Base-by-base conservation (phyloP, 2,113 vertebrate genomes). In the Melanotaenia duboulayi region DNA sequence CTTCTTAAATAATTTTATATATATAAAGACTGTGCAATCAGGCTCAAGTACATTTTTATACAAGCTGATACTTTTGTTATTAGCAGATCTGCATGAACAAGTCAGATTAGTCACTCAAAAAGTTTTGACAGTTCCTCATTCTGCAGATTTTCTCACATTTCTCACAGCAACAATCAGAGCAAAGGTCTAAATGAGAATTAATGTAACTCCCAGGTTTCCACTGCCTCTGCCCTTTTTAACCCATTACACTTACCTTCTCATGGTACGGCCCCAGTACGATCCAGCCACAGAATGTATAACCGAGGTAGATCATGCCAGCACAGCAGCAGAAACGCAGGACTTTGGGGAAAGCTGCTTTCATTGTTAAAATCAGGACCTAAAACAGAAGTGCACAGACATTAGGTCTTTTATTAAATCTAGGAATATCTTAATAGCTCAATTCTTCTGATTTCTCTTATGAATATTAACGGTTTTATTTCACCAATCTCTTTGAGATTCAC, bases 211-310 rank as follows among this genome's bases (percentile, higher is more conserved):
- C 6, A 48, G 40, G 7, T 7, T 7, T 62, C 11, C 35, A 20
- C 14, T 13, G 37, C 2, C 14, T 37, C 32, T 0, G 39, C 44
- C 39, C 46, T 57, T 10, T 28, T 28, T 20, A 63, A 44, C 32
- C 32, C 50, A 13, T n/a, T 25, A 17, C 16, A 35, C 8, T 76
- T 90, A 99, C 97, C 96, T 99, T 99, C 69, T 97, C 95, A 8
- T 99, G 97, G 66, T 99, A 99, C 0, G 97, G 97, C 12, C 97
- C 97, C 40, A 99, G 84, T 22, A 99, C 97, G 11, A 99, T 97
- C 97, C 97, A 99, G 0, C 97, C 97, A 35, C 97, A 99, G 92
- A 99, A 99, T 0, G 95, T 99, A 83, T 99, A 99, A 14, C 97
- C 97, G 6, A 99, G 94, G 65, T 98, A 99, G 79, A 99, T 98